Conservation (phyloP, 2,113 vertebrate genomes). For the Anhinga rufa region DNA sequence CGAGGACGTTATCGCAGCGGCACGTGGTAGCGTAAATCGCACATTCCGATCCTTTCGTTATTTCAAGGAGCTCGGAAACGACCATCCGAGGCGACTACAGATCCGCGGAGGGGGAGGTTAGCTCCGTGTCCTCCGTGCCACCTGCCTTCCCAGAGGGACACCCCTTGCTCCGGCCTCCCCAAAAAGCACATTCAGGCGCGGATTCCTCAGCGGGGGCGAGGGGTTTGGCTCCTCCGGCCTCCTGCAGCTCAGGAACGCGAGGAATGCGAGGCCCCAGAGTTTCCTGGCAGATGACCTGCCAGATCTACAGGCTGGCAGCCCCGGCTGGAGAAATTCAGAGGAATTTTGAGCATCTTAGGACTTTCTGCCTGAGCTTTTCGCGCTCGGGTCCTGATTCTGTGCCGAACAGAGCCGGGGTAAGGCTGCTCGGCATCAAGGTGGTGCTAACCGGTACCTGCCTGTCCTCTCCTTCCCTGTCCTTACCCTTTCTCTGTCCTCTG, state of each 20-base stretch:
- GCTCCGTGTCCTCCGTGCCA: not conserved
- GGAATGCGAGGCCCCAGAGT: not conserved
- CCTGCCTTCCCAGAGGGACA: not conserved
- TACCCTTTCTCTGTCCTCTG: not conserved
- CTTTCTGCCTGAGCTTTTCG: not conserved
- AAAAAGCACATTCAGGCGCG: too few species aligned
- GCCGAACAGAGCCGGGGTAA: not conserved
- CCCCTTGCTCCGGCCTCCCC: not conserved
- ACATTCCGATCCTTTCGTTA: not conserved
- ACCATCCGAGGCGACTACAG: fast-evolving
- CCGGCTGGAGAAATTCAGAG: not conserved
- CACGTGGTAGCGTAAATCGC: not conserved
- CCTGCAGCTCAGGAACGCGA: not conserved
- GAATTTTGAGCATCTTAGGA: not conserved
- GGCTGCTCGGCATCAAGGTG: not conserved
- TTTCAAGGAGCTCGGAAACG: too few species aligned
- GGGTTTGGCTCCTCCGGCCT: not conserved
- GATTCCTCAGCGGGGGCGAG: not conserved
- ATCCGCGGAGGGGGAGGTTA: not conserved
- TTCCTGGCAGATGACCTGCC: not conserved
- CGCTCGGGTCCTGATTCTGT: too few species aligned
- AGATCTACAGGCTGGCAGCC: not conserved
- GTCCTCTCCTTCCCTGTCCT: too few species aligned
- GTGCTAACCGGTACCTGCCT: not conserved
- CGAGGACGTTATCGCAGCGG: fast-evolving